Evolutionary conservation across 2,888 invertebrate species (phyloP), one percentile per base, ranked within the genome.

Genomic region (Diarsia dahlii): DNA sequence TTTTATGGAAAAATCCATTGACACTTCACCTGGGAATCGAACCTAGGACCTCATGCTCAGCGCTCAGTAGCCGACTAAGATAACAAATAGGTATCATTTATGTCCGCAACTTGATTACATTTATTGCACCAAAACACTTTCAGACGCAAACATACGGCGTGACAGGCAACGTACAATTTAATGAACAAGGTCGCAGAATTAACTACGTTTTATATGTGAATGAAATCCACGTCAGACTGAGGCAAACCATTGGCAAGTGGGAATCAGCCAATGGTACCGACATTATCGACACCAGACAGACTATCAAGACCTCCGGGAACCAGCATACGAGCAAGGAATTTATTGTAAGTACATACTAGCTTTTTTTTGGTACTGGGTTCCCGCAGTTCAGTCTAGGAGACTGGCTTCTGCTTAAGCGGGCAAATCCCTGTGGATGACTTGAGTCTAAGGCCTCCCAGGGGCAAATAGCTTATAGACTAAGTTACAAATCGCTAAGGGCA

Each of bases 191-290:
- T 2, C 97, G 97, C 87, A 95, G 98, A 80, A 96, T 97, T 0
- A 97, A 98, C 89, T 98, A 98, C 88, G 96, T 97, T 50, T 94
- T 98, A 46, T 97, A 98, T 88, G 97, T 98, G 64, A 98, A 98
- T 88, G 96, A 98, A 84, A 94, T 95, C 72, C 89, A 93, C 69
- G 80, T 92, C 15, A 89, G 89, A 13, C 86, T 89, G 76, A 87
- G 90, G 62, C 87, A 91, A 62, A 94, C 92, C 2, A 90, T 95
- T 50, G 96, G 95, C 0, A 89, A 80, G 50, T 96, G 96, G 96
- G 89, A 92, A 12, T 94, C 95, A 0, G 85, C 86, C 0, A 97
- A 96, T 39, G 97, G 97, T 73, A 96, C 97, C 65, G 97, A 97
- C 1, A 97, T 97, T 34, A 95, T 95, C 92, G 86, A 97, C 93